phyloP scores from a whole-genome alignment of 1,140 invertebrate genomes.

The Macrocentrus cingulum region DNA sequence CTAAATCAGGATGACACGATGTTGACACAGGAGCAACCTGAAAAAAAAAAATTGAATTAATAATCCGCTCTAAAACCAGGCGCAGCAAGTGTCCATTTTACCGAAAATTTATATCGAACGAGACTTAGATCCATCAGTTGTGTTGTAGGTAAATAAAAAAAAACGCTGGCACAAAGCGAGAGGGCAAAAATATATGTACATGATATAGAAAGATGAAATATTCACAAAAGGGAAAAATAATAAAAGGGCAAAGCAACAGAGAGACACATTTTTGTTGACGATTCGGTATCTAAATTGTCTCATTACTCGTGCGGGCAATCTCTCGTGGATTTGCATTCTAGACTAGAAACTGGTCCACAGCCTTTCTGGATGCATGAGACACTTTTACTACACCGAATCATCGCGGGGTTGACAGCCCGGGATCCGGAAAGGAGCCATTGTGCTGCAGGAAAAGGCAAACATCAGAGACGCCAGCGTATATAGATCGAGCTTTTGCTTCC shows the following conservation, averaged over 20 bases:
- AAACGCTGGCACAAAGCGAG: too few species aligned
- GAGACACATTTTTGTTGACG: slow-evolving; percentile 46
- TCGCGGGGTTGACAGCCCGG: too few species aligned
- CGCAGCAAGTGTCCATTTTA: too few species aligned
- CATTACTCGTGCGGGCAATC: slow-evolving; percentile 56
- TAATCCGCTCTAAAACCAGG: too few species aligned
- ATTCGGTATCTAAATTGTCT: slow-evolving; percentile 56
- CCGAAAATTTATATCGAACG: too few species aligned
- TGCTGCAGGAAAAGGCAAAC: not conserved
- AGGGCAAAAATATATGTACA: too few species aligned
- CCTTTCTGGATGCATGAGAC: slow-evolving; percentile 29
- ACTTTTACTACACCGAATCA: slow-evolving; percentile 44
- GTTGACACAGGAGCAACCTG: too few species aligned
- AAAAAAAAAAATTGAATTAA: too few species aligned
- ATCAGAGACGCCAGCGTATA: not conserved
- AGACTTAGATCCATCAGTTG: too few species aligned
- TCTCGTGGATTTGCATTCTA: slow-evolving; percentile 47
- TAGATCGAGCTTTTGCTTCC: not conserved
- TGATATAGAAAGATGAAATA: not conserved
- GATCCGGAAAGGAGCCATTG: slow-evolving; percentile 27
- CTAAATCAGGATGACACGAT: too few species aligned
- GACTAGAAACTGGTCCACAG: slow-evolving; percentile 43
- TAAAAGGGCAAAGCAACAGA: slow-evolving; percentile 22
- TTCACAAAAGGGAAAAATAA: not conserved
- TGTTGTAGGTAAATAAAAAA: too few species aligned